These are phyloP conservation scores for Nomada fucata DNA, from an alignment of 2,888 invertebrate species.

Conservation along the genomic window DNA sequence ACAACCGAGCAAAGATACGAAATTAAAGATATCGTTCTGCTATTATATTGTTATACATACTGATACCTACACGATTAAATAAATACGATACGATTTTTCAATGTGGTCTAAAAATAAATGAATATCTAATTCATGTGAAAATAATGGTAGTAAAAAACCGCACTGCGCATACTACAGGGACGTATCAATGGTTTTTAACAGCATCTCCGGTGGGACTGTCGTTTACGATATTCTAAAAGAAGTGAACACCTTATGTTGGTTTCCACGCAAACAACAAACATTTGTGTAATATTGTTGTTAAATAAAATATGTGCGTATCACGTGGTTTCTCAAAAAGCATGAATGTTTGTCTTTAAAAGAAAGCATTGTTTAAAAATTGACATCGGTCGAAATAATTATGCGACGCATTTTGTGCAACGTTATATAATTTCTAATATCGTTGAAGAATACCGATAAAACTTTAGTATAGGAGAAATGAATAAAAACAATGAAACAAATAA, in stretches of 20 bases:
- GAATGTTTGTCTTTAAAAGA: slow-evolving; percentile 6
- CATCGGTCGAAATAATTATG: no score
- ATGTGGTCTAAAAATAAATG: slow-evolving; percentile 31
- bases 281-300: slow-evolving; percentile 25
- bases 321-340: neutral
- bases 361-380: slow-evolving; percentile 16
- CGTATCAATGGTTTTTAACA: slow-evolving; percentile 46
- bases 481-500: no score
- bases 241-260: slow-evolving; percentile 23
- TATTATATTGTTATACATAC: slow-evolving; percentile 19
- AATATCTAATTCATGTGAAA: slow-evolving; percentile 38
- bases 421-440: no score
- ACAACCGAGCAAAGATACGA: slow-evolving; percentile 57
- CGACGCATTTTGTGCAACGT: no score
- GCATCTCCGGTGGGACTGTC: slow-evolving; percentile 14
- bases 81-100: slow-evolving; percentile 49
- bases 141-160: slow-evolving; percentile 14
- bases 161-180: slow-evolving; percentile 68
- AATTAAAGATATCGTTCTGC: slow-evolving; percentile 30
- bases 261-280: slow-evolving; percentile 20
- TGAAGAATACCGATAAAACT: no score
- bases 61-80: accelerated
- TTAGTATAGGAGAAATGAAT: no score
- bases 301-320: slow-evolving; percentile 28
- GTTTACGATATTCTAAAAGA: slow-evolving; percentile 32